These are phyloP conservation scores for Psilopsiagon aurifrons DNA, from an alignment of 2,113 vertebrate genomes.

Conservation along the genomic window DNA sequence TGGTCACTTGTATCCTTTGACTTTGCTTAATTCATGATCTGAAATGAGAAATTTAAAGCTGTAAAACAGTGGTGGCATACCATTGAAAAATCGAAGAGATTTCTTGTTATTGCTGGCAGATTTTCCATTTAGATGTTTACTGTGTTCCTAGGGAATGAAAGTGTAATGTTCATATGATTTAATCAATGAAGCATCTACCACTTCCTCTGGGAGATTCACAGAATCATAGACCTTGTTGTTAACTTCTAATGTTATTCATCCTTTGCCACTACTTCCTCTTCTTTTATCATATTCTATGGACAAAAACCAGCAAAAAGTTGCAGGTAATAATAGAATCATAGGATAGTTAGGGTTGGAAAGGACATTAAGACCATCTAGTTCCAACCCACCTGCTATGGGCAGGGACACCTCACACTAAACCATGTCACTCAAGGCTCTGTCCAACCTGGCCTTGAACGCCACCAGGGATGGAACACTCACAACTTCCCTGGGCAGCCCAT, in stretches of 20 bases:
- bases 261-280: not conserved
- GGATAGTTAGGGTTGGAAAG: too few relatives aligned
- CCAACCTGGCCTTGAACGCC: too few relatives aligned
- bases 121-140: not conserved
- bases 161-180: not conserved
- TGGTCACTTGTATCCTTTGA: not conserved
- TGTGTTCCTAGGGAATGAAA: not conserved
- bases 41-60: not conserved
- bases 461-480: too few relatives aligned
- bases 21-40: not conserved
- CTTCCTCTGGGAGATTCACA: not conserved
- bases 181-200: not conserved
- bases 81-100: not conserved
- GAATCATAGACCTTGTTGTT: not conserved
- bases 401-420: too few relatives aligned
- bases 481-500: too few relatives aligned
- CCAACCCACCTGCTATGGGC: too few relatives aligned
- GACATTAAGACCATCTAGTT: too few relatives aligned
- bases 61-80: not conserved
- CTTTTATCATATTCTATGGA: not conserved
- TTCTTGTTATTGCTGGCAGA: not conserved
- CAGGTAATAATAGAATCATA: not conserved
- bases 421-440: too few relatives aligned
- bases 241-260: not conserved
- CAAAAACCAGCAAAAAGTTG: not conserved